Base-by-base conservation (phyloP, 2,888 invertebrate species). In the Portevinia maculata region DNA sequence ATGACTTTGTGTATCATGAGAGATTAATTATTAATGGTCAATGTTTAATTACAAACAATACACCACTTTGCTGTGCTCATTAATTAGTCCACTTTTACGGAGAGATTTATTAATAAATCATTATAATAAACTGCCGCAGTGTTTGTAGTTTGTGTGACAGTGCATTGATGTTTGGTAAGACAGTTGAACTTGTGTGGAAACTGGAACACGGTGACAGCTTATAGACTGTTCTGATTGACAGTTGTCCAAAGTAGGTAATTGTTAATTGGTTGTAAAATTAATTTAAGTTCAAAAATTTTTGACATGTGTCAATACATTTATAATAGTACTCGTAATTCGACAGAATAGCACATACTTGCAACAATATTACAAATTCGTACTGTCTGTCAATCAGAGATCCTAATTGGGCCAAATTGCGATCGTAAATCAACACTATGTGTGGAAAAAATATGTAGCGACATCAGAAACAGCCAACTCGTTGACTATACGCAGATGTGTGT, bases 1-100 rank as follows among this genome's bases (percentile, higher is more conserved):
- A 46, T 32, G 30, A 13, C 57, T 50, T 37, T 48, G 34, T 62
- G 62, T 48, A 60, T 64, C 73, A 64, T 55, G 46, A 13, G 44
- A 32, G 39, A 53, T 53, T n/a, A 15, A 37, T 53, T 62, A 55
- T 52, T 53, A 73, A 64, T 57, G 57, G 37, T 48, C 73, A 64
- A 55, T 44, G 37, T 64, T 64, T 55, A 53, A 39, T 52, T 44
- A 60, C 39, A 37, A 50, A 46, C 50, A 55, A 50, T 41, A 17
- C 34, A 19, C 19, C 48, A 30, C 37, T 48, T 59, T 70, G 55
- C 48, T 50, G 37, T 39, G 34, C 24, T 24, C 5, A 24, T 48
- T 48, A 70, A 70, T 60, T 65, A 65, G 41, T 53, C 41, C 52
- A 65, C 41, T 53, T 53, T 65, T 30, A 19, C 28, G 17, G 65